Evolutionary conservation across 2,113 vertebrate species (phyloP).

Genomic region (Pristiophorus japonicus): DNA sequence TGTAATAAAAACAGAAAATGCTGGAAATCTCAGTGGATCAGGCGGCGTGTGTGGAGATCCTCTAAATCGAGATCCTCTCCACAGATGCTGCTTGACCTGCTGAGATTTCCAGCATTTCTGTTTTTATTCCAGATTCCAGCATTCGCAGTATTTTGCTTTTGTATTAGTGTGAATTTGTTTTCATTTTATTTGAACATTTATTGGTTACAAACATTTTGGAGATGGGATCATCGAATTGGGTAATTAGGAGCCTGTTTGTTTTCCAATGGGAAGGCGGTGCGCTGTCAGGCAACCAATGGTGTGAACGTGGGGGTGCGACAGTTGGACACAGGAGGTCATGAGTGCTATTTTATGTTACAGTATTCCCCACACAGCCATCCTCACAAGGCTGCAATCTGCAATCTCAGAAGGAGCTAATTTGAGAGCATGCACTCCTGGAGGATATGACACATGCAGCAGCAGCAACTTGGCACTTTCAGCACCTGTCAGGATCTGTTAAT

Average conservation of each 20-base stretch:
- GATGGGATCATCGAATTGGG: neutral
- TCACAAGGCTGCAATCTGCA: neutral
- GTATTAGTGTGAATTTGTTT: too few species aligned
- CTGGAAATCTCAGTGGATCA: too few species aligned
- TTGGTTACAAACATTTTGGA: neutral
- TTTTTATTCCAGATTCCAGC: too few species aligned
- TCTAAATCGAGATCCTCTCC: too few species aligned
- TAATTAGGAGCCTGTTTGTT: neutral
- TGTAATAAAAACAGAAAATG: too few species aligned
- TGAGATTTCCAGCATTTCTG: too few species aligned
- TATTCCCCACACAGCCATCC: neutral
- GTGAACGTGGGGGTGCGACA: neutral
- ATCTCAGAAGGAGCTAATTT: constrained; percentile 23
- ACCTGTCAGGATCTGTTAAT: constrained; percentile 19
- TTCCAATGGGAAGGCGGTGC: neutral
- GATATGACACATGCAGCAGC: constrained; percentile 1
- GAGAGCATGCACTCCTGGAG: constrained; percentile 18
- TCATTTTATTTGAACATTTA: neutral
- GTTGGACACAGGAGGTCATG: neutral
- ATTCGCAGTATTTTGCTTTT: too few species aligned
- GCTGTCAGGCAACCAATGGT: neutral
- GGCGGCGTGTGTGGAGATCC: too few species aligned
- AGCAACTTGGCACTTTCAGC: neutral
- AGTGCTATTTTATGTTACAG: neutral
- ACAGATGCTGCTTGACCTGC: too few species aligned